These are phyloP conservation scores for Scaeva pyrastri DNA, from an alignment of 2,888 invertebrate genomes.

Conservation along the genomic window DNA sequence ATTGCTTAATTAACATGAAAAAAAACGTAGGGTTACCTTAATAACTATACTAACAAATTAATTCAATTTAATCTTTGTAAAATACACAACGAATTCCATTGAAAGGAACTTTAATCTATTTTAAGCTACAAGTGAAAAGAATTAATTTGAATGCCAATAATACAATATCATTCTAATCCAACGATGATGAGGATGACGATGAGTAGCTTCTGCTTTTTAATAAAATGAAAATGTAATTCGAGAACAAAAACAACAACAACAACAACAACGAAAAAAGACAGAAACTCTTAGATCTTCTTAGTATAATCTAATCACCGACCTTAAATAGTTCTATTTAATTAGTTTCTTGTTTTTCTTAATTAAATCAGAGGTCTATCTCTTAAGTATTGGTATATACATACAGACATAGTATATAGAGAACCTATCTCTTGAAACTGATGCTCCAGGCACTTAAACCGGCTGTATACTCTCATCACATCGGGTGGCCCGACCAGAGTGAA, in stretches of 20 bases:
- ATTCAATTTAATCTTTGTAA: too few relatives aligned
- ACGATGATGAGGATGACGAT: not conserved
- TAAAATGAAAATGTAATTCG: slow-evolving; percentile 12
- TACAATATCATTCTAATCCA: not conserved
- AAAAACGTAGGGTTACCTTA: too few relatives aligned
- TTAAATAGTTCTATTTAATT: slow-evolving; percentile 37
- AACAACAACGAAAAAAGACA: not conserved
- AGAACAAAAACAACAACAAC: too few relatives aligned
- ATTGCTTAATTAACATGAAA: too few relatives aligned
- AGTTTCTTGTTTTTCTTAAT: slow-evolving; percentile 61
- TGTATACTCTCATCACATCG: too few relatives aligned
- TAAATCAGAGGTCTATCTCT: slow-evolving; percentile 44
- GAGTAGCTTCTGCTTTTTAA: not conserved
- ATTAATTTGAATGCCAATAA: not conserved
- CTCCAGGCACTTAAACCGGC: slow-evolving; percentile 4
- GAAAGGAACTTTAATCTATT: too few relatives aligned
- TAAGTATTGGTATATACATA: not conserved
- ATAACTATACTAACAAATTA: too few relatives aligned
- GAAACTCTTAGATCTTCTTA: not conserved
- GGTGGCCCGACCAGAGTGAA: too few relatives aligned
- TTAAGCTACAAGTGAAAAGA: too few relatives aligned
- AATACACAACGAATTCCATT: too few relatives aligned
- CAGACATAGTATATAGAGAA: slow-evolving; percentile 9
- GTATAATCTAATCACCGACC: slow-evolving; percentile 21
- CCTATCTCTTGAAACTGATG: slow-evolving; percentile 48